Base-by-base conservation (phyloP, 64 coral and sea anemone species). In the Montipora capricornis region DNA sequence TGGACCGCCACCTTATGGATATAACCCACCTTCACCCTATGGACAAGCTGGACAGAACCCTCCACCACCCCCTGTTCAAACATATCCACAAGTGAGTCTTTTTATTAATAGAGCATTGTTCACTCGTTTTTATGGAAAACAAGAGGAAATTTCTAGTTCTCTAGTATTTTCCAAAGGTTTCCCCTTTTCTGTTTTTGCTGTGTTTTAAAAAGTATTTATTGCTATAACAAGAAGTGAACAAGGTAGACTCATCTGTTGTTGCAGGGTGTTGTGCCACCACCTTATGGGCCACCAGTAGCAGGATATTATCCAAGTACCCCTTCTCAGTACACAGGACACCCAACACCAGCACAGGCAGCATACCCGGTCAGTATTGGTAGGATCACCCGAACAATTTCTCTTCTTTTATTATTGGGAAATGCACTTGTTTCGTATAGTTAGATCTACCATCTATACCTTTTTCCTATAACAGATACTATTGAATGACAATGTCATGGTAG, bases 281-380 rank as follows among this genome's bases (percentile, higher is more conserved):
- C 80, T 37, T 37, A 61, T 82, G 51, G 9, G 17, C 80, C 80
- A 11, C 52, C 80, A 4, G 80, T 53, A 5, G 20, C 76, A 78
- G 76, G 55, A 60, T 82, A 61, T 49, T 78, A 78, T 78, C 52
- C 51, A 29, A 14, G 57, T 61, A 17, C n/a, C 17, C 17, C 80
- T 5, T 44, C 61, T 4, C 17, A 4, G 7, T 84, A 45, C 62
- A 69, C 82, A 68, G 60, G 62, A 10, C 1, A 5, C 20, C 80
- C 80, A 9, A 83, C 55, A 10, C 61, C 82, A 67, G 62, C 82
- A 84, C 82, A 84, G 44, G 82, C 82, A 67, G 82, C 82, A 17
- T 84, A 84, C 44, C 82, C 82, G 17, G 82, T 84, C 17, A 47
- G 76, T 78, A 68, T 45, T 68, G 15, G 16, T 16, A 64, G 61